Base-by-base conservation (phyloP, 2,888 invertebrate genomes). In the Oscheius sp. region DNA sequence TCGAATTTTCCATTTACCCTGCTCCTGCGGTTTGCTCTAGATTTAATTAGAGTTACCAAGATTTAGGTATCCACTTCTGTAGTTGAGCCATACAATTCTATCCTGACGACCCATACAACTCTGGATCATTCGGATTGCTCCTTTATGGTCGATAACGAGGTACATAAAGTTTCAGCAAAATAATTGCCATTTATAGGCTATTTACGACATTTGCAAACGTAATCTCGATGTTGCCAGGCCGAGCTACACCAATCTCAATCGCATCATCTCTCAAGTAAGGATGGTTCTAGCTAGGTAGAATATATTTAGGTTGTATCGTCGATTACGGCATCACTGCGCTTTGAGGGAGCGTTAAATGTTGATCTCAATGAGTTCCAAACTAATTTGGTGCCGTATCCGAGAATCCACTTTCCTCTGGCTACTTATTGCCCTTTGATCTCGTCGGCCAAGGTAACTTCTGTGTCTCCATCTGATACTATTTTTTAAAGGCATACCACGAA, bases 41-140 rank as follows among this genome's bases (percentile, higher is more conserved):
- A 6, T 29, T 45, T 64, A 13, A 16, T 21, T 23, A 0, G 2
- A 35, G 13, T 2, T 27, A 25, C 46, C 6, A 56, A 2, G 5
- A 2, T 86, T 59, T 52, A 76, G 77, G 77, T 95, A 25, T 94
- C 94, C 43, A 95, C 95, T 0, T 94, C 95, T 0, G 95, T 96
- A 13, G 95, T 95, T 55, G 95, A 96, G 89, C 95, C 95, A 0
- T 96, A 96, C 93, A 96, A 96, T 91, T 95, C 95, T 0, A 95
- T 96, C 71, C 84, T 96, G 88, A 95, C 95, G 88, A 96, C 96
- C 77, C 96, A 96, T 91, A 96, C 96, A 69, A 96, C 96, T 75
- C 83, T 91, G 79, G 95, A 96, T 90, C 95, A 95, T 90, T 95
- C 95, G 0, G 95, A 95, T 91, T 96, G 95, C 90, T 95, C 96